Percentiles rank a stretch among this genome's conserved stretches.
These are phyloP conservation scores for Salvelinus namaycush DNA, from an alignment of 2,113 vertebrate species.

Conservation along the genomic window DNA sequence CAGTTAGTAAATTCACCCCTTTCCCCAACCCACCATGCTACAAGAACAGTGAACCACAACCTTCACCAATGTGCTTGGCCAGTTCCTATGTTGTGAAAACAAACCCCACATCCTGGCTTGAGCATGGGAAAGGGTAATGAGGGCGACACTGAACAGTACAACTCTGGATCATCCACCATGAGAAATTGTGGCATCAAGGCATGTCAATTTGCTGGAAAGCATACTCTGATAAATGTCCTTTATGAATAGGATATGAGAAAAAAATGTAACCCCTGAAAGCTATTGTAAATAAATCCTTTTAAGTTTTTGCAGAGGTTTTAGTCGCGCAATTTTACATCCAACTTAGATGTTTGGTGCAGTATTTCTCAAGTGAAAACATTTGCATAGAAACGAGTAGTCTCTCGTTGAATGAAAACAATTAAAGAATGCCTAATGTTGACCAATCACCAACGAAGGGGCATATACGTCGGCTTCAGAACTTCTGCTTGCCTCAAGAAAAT, in stretches of 20 bases:
- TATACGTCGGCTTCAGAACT: too few species aligned
- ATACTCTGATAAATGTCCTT: too few species aligned
- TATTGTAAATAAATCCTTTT: not conserved
- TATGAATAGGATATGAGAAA: too few species aligned
- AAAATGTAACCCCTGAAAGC: not conserved
- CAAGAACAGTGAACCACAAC: not conserved
- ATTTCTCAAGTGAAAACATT: too few species aligned
- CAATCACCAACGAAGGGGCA: too few species aligned
- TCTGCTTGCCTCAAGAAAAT: too few species aligned
- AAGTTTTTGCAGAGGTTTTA: too few species aligned
- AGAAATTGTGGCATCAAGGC: constrained; percentile 4
- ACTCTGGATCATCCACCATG: not conserved
- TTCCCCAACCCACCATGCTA: not conserved
- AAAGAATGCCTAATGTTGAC: too few species aligned
- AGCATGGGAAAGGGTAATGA: not conserved
- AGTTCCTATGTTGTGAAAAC: not conserved
- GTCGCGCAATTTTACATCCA: too few species aligned
- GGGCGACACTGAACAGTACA: not conserved
- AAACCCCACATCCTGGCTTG: not conserved
- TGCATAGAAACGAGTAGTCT: too few species aligned
- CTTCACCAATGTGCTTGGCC: constrained; percentile 4
- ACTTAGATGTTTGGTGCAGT: too few species aligned
- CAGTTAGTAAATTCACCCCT: constrained; percentile 9
- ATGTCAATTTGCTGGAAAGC: not conserved
- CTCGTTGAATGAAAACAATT: too few species aligned